Evolutionary conservation across 2,797 vertebrate genomes (phyloP).

Genomic region (Myripristis murdjan): DNA sequence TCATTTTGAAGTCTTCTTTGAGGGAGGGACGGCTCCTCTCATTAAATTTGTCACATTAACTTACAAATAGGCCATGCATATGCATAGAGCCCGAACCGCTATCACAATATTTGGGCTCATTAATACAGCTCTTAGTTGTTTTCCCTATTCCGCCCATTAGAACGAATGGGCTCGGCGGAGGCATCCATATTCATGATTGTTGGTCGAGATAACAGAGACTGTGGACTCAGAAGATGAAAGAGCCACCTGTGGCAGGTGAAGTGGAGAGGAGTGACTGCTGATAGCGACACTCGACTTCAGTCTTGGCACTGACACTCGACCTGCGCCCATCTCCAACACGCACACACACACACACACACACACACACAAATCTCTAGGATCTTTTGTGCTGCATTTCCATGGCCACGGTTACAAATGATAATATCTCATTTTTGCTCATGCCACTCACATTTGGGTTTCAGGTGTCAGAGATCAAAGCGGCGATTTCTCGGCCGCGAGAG

Average conservation of each 20-base stretch:
- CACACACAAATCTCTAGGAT: constrained; percentile 17
- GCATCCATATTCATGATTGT: constrained; percentile 78
- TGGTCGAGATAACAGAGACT: constrained; percentile 53
- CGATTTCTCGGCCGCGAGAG: constrained; percentile 52
- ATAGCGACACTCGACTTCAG: constrained; percentile 62
- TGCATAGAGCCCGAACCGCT: constrained; percentile 57
- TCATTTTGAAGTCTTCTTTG: constrained; percentile 43
- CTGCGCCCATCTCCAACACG: constrained; percentile 15
- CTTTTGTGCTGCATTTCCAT: constrained; percentile 61
- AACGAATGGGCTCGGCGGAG: constrained; percentile 50
- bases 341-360: constrained; percentile 12
- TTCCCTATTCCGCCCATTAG: constrained; percentile 52
- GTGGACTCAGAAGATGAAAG: constrained; percentile 77
- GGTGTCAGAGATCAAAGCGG: constrained; percentile 77
- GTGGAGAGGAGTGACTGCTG: constrained; percentile 58
- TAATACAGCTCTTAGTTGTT: constrained; percentile 67
- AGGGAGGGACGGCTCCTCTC: constrained; percentile 33
- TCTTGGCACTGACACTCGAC: constrained; percentile 52
- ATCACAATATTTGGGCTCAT: constrained; percentile 60
- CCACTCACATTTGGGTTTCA: constrained; percentile 64
- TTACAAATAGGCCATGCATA: constrained; percentile 66
- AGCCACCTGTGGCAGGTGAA: constrained; percentile 84
- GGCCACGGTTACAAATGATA: constrained; percentile 57
- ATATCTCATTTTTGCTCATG: constrained; percentile 57
- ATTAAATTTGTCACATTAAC: constrained; percentile 63